Evolutionary conservation across 2,797 vertebrate genomes (phyloP).

Genomic region (Sebastes melanostomus): DNA sequence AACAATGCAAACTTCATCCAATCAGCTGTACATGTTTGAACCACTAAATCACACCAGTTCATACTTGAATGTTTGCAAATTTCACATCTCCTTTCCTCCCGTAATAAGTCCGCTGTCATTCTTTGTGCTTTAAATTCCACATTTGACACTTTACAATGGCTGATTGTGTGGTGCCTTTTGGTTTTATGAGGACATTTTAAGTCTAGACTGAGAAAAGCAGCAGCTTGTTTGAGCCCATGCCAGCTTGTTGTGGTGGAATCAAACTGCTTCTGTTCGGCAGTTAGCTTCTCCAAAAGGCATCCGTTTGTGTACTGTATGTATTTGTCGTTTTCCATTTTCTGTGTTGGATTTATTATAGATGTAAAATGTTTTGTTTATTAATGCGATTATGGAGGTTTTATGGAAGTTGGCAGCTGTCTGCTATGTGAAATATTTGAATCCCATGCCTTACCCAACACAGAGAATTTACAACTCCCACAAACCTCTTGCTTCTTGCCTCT

Average conservation of each 20-base stretch:
- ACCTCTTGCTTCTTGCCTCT: background rate
- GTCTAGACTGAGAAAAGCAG: constrained; percentile 67
- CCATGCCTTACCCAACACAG: background rate
- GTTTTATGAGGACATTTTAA: constrained; percentile 59
- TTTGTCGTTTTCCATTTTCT: constrained; percentile 16
- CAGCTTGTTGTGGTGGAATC: constrained; percentile 63
- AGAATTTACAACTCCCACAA: constrained; percentile 9
- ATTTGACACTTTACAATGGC: constrained; percentile 31
- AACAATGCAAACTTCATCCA: background rate
- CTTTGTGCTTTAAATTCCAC: constrained; percentile 12
- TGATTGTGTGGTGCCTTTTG: constrained; percentile 36
- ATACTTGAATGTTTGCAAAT: constrained; percentile 15
- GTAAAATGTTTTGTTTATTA: constrained; percentile 14
- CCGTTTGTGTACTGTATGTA: constrained; percentile 9
- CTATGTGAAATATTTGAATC: constrained; percentile 42
- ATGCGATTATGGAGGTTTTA: background rate
- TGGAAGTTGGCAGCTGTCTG: constrained; percentile 12
- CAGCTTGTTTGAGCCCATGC: constrained; percentile 62
- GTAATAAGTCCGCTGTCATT: constrained; percentile 25
- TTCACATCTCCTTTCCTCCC: background rate
- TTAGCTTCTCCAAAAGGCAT: constrained; percentile 10
- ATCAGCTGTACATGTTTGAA: background rate
- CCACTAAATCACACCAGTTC: constrained; percentile 2
- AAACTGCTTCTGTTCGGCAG: constrained; percentile 54
- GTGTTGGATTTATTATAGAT: constrained; percentile 9